phyloP scores from a whole-genome alignment of 2,888 invertebrate genomes.

The Cactoblastis cactorum region DNA sequence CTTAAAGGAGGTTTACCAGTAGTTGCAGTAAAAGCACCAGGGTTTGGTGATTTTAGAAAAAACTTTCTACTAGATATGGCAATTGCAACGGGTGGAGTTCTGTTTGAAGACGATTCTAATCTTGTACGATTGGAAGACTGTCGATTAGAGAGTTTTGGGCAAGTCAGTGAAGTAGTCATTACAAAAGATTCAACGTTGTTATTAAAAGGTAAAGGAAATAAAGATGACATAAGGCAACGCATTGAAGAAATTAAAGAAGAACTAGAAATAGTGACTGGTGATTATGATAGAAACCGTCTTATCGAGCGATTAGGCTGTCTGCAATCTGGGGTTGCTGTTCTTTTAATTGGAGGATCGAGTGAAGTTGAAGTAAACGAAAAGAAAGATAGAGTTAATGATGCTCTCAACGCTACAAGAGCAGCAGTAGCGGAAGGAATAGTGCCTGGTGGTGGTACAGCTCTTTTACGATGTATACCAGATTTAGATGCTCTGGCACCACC shows the following conservation, averaged over 20 bases:
- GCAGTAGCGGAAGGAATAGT: slow-evolving; percentile 98
- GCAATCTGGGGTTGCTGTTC: slow-evolving; percentile 87
- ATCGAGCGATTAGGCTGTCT: slow-evolving; percentile 93
- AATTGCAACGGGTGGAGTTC: slow-evolving; percentile 92
- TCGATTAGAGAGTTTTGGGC: slow-evolving; percentile 86
- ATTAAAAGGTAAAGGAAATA: slow-evolving; percentile 85
- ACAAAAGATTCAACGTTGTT: slow-evolving; percentile 94
- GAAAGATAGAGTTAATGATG: slow-evolving; percentile 96
- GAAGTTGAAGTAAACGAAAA: slow-evolving; percentile 96
- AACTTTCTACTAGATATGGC: slow-evolving; percentile 94
- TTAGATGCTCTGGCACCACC: slow-evolving; percentile 81
- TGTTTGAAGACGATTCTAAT: slow-evolving; percentile 95
- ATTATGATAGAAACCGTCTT: slow-evolving; percentile 94
- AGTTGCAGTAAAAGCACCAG: slow-evolving; percentile 96
- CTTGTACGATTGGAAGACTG: slow-evolving; percentile 94
- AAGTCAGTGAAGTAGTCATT: slow-evolving; percentile 91
- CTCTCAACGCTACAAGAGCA: slow-evolving; percentile 95
- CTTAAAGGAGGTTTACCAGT: slow-evolving; percentile 95
- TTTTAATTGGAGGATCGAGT: slow-evolving; percentile 91
- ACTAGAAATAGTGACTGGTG: slow-evolving; percentile 88
- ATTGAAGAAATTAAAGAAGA: slow-evolving; percentile 90
- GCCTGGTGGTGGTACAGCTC: slow-evolving; percentile 95
- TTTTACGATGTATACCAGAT: slow-evolving; percentile 87
- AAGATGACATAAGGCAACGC: slow-evolving; percentile 86
- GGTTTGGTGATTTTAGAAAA: slow-evolving; percentile 96